Conservation (phyloP, 2,113 vertebrate genomes). For the Rhabdomys dilectus region DNA sequence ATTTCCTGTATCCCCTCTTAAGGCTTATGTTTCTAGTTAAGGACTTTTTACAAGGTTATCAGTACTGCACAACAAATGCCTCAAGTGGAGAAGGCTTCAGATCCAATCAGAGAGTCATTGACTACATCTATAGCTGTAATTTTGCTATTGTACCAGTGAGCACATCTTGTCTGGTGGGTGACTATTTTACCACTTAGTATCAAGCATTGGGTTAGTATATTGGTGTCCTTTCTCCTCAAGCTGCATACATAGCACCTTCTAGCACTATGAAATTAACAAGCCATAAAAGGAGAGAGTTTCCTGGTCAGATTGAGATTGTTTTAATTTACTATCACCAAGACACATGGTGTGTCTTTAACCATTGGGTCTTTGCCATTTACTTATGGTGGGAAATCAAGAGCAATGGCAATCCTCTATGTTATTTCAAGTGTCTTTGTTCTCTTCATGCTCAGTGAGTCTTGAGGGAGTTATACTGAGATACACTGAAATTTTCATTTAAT, state of each 20-base stretch:
- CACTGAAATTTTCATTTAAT: not conserved
- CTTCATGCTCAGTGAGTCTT: not conserved
- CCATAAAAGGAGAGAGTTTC: not conserved
- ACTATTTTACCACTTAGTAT: not conserved
- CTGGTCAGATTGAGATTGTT: not conserved
- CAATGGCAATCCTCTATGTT: not conserved
- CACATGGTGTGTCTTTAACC: not conserved
- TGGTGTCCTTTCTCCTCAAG: not conserved
- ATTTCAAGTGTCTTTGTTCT: not conserved
- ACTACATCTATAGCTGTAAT: not conserved
- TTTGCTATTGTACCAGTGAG: too few relatives aligned
- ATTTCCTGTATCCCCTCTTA: not conserved
- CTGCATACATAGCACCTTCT: not conserved
- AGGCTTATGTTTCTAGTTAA: too few relatives aligned
- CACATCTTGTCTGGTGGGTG: not conserved
- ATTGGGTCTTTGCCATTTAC: not conserved
- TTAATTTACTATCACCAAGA: not conserved
- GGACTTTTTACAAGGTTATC: not conserved
- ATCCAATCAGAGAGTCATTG: not conserved
- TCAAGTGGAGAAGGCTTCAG: not conserved
- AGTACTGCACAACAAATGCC: not conserved
- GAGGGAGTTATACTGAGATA: not conserved
- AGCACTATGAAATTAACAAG: too few relatives aligned
- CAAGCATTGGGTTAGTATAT: not conserved
- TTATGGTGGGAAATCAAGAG: not conserved